These are phyloP conservation scores for Diarsia mendica DNA, from an alignment of 2,888 invertebrate genomes.

Conservation along the genomic window DNA sequence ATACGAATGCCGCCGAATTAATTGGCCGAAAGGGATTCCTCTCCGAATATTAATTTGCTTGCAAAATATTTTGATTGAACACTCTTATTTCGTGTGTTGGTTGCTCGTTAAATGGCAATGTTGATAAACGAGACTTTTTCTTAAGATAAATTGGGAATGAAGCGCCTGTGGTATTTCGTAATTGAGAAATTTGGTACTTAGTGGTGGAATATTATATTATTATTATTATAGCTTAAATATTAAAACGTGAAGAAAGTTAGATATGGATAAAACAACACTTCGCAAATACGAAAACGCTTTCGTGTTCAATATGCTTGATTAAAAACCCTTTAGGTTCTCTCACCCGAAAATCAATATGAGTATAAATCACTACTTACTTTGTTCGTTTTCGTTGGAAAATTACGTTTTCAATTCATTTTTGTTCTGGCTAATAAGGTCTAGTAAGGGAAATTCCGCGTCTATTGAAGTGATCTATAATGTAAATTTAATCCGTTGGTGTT, in stretches of 20 bases:
- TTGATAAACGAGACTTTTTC: conserved; percentile 49
- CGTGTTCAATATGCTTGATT: background rate
- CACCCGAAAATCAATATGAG: background rate
- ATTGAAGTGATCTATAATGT: conserved; percentile 2
- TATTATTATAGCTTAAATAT: too few species aligned
- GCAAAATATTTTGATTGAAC: conserved; percentile 64
- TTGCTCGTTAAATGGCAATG: conserved; percentile 45
- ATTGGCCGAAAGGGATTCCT: conserved; percentile 55
- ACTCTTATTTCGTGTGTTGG: conserved; percentile 56
- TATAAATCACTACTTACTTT: background rate
- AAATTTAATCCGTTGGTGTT: background rate
- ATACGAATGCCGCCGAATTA: conserved; percentile 54
- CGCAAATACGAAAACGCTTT: background rate
- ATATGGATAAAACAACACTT: background rate
- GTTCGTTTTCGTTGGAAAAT: background rate
- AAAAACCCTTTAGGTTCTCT: background rate
- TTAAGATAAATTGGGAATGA: conserved; percentile 23
- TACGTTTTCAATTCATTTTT: background rate
- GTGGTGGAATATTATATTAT: too few species aligned
- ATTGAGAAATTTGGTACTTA: conserved; percentile 19
- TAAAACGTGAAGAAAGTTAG: background rate
- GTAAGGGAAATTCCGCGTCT: background rate
- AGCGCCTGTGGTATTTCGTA: conserved; percentile 9
- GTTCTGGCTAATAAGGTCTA: background rate
- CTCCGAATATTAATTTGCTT: conserved; percentile 60